Evolutionary conservation across 2,113 vertebrate species (phyloP).

Genomic region (Galemys pyrenaicus): DNA sequence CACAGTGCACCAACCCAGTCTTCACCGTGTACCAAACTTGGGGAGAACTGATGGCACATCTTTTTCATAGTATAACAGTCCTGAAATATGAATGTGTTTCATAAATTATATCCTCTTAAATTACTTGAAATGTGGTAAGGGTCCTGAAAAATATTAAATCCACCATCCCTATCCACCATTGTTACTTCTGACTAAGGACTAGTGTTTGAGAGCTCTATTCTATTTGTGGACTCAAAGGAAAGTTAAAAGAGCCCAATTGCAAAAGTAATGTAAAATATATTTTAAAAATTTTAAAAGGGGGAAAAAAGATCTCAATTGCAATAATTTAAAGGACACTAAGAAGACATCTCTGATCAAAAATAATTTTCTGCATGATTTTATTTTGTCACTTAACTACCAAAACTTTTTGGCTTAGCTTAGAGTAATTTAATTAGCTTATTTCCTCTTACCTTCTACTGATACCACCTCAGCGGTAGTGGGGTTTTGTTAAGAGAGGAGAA

Average conservation of each 20-base stretch:
- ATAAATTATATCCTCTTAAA: slow-evolving; percentile 42
- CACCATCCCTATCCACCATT: neutral
- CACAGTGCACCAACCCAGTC: neutral
- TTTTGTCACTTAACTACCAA: neutral
- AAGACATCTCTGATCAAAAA: neutral
- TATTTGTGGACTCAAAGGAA: neutral
- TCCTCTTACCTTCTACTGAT: neutral
- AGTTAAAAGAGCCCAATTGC: neutral
- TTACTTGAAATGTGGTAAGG: neutral
- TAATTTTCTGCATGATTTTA: slow-evolving; percentile 9
- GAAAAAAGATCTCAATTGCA: neutral
- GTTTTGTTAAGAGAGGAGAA: neutral
- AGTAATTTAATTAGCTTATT: slow-evolving; percentile 37
- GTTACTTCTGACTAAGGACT: neutral
- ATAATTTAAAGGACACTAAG: neutral
- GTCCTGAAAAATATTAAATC: slow-evolving; percentile 25
- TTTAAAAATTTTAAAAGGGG: no score
- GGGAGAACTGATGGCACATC: neutral
- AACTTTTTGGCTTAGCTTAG: neutral
- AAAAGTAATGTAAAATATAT: no score
- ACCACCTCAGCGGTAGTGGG: neutral
- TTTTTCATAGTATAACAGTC: neutral
- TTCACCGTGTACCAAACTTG: neutral
- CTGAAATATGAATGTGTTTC: neutral
- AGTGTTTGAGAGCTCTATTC: neutral